A percentile compares a stretch with the other conserved stretches of the same genome.
These are phyloP conservation scores for Chiloscyllium plagiosum DNA, from an alignment of 2,113 vertebrate species.

Conservation along the genomic window DNA sequence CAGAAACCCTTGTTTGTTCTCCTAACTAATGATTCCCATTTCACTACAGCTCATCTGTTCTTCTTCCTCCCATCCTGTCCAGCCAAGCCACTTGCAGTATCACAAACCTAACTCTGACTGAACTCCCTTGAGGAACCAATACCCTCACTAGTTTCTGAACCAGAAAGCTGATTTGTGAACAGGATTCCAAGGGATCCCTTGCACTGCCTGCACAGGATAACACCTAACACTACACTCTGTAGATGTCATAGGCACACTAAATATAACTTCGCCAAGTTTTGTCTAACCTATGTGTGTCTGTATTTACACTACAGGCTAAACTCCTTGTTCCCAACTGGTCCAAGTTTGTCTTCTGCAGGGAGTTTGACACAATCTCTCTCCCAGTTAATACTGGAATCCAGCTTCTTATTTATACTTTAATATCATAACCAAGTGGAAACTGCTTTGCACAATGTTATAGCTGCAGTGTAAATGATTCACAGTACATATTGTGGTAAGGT, in stretches of 20 bases:
- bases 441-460: background rate
- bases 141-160: too few relatives aligned
- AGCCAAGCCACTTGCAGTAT: too few relatives aligned
- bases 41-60: too few relatives aligned
- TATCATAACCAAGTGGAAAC: background rate
- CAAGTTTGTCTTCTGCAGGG: background rate
- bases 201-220: too few relatives aligned
- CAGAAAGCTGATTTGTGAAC: too few relatives aligned
- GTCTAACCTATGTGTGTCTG: background rate
- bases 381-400: background rate
- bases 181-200: too few relatives aligned
- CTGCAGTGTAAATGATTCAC: background rate
- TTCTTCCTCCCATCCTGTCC: too few relatives aligned
- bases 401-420: background rate
- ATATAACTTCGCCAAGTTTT: background rate
- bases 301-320: background rate
- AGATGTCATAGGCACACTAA: background rate
- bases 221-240: background rate
- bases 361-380: background rate
- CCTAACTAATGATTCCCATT: too few relatives aligned
- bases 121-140: too few relatives aligned
- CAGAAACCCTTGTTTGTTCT: too few relatives aligned
- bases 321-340: background rate
- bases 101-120: too few relatives aligned
- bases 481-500: background rate